Percentiles rank a stretch among this genome's conserved stretches.
These are phyloP conservation scores for Scaeva pyrastri DNA, from an alignment of 2,888 invertebrate genomes.

Conservation along the genomic window DNA sequence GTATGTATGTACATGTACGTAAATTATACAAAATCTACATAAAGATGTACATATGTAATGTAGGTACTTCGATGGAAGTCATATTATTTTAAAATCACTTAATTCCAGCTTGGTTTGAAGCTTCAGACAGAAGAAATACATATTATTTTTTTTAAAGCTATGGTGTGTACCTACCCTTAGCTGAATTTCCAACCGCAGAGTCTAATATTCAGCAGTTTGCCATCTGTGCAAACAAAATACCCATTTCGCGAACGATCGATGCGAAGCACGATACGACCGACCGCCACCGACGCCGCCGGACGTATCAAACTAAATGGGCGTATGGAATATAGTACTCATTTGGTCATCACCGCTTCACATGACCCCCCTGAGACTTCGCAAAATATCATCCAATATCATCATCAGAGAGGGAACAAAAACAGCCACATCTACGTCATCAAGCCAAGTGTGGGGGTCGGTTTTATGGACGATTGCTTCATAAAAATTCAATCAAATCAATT, in stretches of 20 bases:
- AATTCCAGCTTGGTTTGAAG: no score
- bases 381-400: constrained; percentile 10
- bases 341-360: constrained; percentile 46
- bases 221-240: constrained; percentile 62
- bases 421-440: constrained; percentile 45
- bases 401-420: constrained; percentile 1
- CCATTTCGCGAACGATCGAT: constrained; percentile 24
- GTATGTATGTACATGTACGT: no score
- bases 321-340: constrained; percentile 39
- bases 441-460: constrained; percentile 53
- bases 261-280: no score
- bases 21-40: no score
- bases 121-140: no score
- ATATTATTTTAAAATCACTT: no score
- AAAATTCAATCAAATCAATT: constrained; percentile 84
- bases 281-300: no score
- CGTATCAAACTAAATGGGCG: neutral
- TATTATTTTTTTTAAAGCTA: no score
- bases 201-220: constrained; percentile 38
- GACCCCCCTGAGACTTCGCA: neutral
- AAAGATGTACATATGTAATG: no score
- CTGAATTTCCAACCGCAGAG: constrained; percentile 26
- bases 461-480: constrained; percentile 78
- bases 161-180: constrained; percentile 60
- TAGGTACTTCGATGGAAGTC: no score